These are phyloP conservation scores for Thera obeliscata DNA, from an alignment of 2,888 invertebrate genomes.

Conservation along the genomic window DNA sequence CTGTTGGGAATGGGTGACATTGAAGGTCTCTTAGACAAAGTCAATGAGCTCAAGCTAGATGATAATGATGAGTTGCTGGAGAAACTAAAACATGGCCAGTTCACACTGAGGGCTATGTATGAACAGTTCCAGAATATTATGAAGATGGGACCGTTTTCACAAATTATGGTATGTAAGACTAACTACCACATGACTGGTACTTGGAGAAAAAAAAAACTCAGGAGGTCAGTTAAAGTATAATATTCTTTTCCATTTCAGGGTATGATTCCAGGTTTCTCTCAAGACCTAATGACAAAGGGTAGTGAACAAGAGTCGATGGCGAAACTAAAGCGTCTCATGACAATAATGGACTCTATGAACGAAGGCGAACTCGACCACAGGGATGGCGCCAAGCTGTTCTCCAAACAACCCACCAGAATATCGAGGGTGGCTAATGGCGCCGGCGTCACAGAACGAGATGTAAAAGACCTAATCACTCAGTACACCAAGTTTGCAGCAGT, in stretches of 20 bases:
- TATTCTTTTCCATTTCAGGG: slow-evolving; percentile 85
- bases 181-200: no score
- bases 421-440: slow-evolving; percentile 96
- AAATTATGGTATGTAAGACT: slow-evolving; percentile 93
- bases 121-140: slow-evolving; percentile 99
- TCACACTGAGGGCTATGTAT: slow-evolving; percentile 99
- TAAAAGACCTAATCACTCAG: slow-evolving; percentile 98
- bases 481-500: slow-evolving; percentile 99
- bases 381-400: slow-evolving; percentile 98
- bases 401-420: slow-evolving; percentile 93
- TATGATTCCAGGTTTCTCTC: slow-evolving; percentile 99
- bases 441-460: slow-evolving; percentile 97
- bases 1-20: slow-evolving; percentile 99
- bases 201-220: no score
- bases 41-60: slow-evolving; percentile 96
- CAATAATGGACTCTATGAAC: slow-evolving; percentile 99
- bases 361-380: slow-evolving; percentile 98
- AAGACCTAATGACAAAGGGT: slow-evolving; percentile 99
- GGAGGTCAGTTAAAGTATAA: no score
- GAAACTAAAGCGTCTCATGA: slow-evolving; percentile 98
- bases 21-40: slow-evolving; percentile 99
- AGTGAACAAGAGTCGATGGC: slow-evolving; percentile 99
- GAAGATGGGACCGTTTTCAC: slow-evolving; percentile 99
- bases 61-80: slow-evolving; percentile 99
- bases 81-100: slow-evolving; percentile 99